These are phyloP conservation scores for Okamejei kenojei DNA, from an alignment of 2,797 vertebrate species.

Conservation along the genomic window DNA sequence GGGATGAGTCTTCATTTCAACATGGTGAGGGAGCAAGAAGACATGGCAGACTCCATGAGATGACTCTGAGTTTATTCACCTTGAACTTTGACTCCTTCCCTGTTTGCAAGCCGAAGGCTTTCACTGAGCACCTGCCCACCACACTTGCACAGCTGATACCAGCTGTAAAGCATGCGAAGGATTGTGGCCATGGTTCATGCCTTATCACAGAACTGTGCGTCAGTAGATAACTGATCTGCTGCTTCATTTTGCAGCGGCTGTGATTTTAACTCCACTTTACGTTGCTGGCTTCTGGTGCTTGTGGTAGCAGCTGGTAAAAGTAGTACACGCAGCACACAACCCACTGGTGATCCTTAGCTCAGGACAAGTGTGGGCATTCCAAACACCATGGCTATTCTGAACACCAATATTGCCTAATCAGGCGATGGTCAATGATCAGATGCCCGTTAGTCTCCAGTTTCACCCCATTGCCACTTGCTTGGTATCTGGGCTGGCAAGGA, in stretches of 20 bases:
- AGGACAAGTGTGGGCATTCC: not conserved
- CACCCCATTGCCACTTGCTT: not conserved
- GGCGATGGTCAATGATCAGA: not conserved
- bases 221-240: not conserved
- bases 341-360: not conserved
- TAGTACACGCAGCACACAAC: not conserved
- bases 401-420: not conserved
- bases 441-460: not conserved
- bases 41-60: not conserved
- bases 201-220: not conserved
- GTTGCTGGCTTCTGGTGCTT: not conserved
- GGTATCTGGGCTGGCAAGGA: not conserved
- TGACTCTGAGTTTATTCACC: not conserved
- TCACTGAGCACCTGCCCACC: not conserved
- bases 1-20: not conserved
- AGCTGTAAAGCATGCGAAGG: not conserved
- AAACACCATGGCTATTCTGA: not conserved
- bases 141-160: not conserved
- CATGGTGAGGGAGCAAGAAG: not conserved
- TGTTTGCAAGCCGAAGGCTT: not conserved
- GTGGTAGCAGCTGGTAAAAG: not conserved
- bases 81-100: not conserved
- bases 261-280: not conserved
- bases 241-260: not conserved
- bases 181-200: not conserved